A percentile compares a stretch with the other conserved stretches of the same genome.
These are phyloP conservation scores for Osedax frankpressi DNA, from an alignment of 2,888 invertebrate genomes.

Conservation along the genomic window DNA sequence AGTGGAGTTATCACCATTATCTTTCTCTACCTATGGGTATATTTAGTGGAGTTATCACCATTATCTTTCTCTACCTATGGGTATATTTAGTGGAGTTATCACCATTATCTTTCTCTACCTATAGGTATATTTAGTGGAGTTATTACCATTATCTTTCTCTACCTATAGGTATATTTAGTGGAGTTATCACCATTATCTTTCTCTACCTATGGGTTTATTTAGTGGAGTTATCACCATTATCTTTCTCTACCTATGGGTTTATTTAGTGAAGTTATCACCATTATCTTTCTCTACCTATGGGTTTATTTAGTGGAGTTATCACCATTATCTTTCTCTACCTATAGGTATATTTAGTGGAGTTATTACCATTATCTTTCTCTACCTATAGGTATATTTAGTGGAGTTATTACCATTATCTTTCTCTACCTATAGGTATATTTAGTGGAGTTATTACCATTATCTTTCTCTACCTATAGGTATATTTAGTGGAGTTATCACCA, in stretches of 20 bases:
- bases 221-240: constrained; percentile 22
- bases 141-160: not conserved
- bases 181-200: constrained; percentile 48
- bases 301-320: not conserved
- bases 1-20: too few relatives aligned
- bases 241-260: not conserved
- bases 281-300: not conserved
- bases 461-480: not conserved
- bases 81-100: not conserved
- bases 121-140: constrained; percentile 49
- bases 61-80: not conserved
- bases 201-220: constrained; percentile 48
- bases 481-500: not conserved
- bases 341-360: constrained; percentile 49
- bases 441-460: constrained; percentile 22
- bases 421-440: too few relatives aligned
- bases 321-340: too few relatives aligned
- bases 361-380: not conserved
- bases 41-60: constrained; percentile 36
- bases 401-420: too few relatives aligned
- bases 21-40: too few relatives aligned
- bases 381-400: not conserved
- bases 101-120: too few relatives aligned
- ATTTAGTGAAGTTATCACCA: not conserved
- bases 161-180: not conserved